A percentile compares a stretch with the other conserved stretches of the same genome.
phyloP scores from a whole-genome alignment of 2,888 invertebrate genomes.

The Lingula anatina region DNA sequence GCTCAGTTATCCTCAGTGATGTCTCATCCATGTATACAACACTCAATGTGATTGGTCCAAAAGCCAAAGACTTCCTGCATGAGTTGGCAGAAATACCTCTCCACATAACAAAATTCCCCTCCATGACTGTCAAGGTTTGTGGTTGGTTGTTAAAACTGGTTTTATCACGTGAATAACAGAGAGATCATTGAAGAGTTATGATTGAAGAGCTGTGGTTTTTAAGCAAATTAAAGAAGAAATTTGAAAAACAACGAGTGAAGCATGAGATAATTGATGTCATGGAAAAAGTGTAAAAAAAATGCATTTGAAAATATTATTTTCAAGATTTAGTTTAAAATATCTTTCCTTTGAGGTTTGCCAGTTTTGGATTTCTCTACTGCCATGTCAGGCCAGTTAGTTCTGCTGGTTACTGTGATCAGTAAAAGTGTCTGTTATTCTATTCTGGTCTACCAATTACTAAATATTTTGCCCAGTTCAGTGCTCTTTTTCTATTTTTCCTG shows the following conservation, averaged over 20 bases:
- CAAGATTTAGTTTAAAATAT: too few species aligned
- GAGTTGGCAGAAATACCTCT: slow-evolving; percentile 89
- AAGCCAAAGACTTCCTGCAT: slow-evolving; percentile 78
- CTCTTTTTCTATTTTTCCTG: slow-evolving; percentile 12
- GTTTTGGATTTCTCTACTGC: too few species aligned
- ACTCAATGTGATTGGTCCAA: slow-evolving; percentile 90
- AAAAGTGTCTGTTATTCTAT: neutral
- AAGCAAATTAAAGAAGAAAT: too few species aligned
- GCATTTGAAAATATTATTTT: too few species aligned
- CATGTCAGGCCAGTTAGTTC: neutral
- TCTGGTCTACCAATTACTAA: neutral
- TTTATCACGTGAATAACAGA: neutral
- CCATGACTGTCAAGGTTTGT: slow-evolving; percentile 76
- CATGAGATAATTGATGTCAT: too few species aligned
- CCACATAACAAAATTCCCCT: slow-evolving; percentile 73
- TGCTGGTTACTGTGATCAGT: neutral
- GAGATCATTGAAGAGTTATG: neutral
- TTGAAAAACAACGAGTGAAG: too few species aligned
- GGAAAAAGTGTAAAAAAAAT: too few species aligned
- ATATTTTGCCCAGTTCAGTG: neutral
- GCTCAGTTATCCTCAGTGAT: slow-evolving; percentile 77
- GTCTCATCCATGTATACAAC: slow-evolving; percentile 97
- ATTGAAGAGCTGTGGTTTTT: neutral
- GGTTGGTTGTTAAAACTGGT: too few species aligned
- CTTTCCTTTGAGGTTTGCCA: too few species aligned